Base-by-base conservation (phyloP, 2,888 invertebrate genomes). In the Dicyrtomina minuta region DNA sequence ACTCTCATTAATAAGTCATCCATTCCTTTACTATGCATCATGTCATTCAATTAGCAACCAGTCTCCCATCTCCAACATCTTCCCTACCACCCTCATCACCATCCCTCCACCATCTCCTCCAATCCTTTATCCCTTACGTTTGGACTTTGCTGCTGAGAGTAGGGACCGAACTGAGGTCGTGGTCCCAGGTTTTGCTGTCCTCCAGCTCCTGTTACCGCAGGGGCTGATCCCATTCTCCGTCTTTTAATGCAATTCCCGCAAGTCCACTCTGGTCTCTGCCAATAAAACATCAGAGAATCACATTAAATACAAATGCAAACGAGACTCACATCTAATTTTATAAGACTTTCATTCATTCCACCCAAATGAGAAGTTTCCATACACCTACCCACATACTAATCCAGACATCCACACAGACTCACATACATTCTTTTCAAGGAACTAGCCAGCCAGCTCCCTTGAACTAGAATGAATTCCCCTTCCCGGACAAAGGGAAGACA, bases 241-340 rank as follows among this genome's bases (percentile, higher is more conserved):
- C 79, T 73, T 71, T 80, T 80, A 71, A 80, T 78, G 70, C 81
- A 81, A 75, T 78, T 79, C 69, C 79, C 80, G 74, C 81, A 81
- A 46, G 79, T 78, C 80, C 80, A 81, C 69, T 80, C 80, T 15
- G 80, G 77, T 73, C 78, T 77, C 81, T 81, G 78, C 15, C 72
- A 78, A 71, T 43, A 22, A 10, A 46, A 17, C 46, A 33, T 33
- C 8, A 33, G 4, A 33, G 4, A 33, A 8, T 3, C 33, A 33
- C 33, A 33, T 33, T 13, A 55, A 22, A 5, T 22, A 55, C 24
- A 22, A 55, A 33, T 5, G 33, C 33, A 33, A n/a, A 33, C 33
- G 3, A 5, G 33, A 8, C 33, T 33, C 33, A 8, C 33, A n/a
- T 33, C 33, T 33, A 5, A 33, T 33, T 33, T 33, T 33, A 33